Percentiles rank a stretch among this genome's conserved stretches.
These are phyloP conservation scores for Sericinus montela DNA, from an alignment of 2,888 invertebrate species.

Conservation along the genomic window DNA sequence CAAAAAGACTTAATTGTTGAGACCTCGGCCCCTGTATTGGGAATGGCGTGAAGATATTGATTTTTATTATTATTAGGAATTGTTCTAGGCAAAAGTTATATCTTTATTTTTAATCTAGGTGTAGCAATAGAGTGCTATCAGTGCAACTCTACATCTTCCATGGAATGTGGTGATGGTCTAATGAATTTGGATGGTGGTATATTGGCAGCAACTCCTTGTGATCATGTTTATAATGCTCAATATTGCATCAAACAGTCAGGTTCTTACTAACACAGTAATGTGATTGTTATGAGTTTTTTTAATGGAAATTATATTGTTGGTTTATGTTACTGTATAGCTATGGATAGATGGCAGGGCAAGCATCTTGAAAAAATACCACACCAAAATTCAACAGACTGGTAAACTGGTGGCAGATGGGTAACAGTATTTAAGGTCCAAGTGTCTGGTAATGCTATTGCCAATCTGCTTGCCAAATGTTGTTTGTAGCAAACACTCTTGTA, in stretches of 20 bases:
- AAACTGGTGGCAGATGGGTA: too few species aligned
- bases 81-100: not conserved
- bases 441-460: too few species aligned
- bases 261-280: conserved; percentile 31
- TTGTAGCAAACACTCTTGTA: too few species aligned
- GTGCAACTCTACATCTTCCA: conserved; percentile 84
- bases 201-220: conserved; percentile 81
- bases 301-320: not conserved
- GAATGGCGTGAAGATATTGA: too few species aligned
- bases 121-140: conserved; percentile 85
- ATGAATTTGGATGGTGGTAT: conserved; percentile 78
- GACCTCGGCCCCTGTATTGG: too few species aligned
- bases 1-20: too few species aligned
- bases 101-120: conserved; percentile 43
- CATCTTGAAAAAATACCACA: too few species aligned
- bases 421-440: too few species aligned
- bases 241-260: conserved; percentile 92
- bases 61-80: not conserved
- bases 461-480: too few species aligned
- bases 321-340: not conserved
- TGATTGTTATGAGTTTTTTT: not conserved
- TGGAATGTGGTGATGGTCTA: conserved; percentile 84
- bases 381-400: too few species aligned
- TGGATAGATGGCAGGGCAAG: too few species aligned
- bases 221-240: conserved; percentile 86